phyloP scores from a whole-genome alignment of 2,797 vertebrate genomes.

The Cetoscarus ocellatus region DNA sequence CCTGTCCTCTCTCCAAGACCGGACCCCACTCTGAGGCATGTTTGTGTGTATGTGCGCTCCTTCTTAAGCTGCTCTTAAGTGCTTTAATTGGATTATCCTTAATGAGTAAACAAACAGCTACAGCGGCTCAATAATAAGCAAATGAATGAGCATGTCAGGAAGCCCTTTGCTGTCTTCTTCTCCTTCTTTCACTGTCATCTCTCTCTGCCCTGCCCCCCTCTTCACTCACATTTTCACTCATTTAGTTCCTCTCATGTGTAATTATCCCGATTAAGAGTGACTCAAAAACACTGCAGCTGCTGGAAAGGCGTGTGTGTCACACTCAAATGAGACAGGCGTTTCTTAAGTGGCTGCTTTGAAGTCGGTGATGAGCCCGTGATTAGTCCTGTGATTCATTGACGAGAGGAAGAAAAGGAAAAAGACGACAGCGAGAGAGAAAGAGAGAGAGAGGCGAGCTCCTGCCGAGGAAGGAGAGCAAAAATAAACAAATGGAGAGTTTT shows the following conservation, averaged over 20 bases:
- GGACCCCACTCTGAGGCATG: conserved; percentile 43
- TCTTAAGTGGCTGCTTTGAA: conserved; percentile 77
- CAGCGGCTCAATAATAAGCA: conserved; percentile 75
- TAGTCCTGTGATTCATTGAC: conserved; percentile 70
- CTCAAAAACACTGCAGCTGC: conserved; percentile 61
- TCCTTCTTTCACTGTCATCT: neutral
- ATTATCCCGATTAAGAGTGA: conserved; percentile 73
- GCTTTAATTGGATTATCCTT: conserved; percentile 84
- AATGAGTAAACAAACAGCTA: conserved; percentile 83
- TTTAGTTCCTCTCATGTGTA: conserved; percentile 71
- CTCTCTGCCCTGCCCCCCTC: conserved; percentile 32
- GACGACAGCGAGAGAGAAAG: conserved; percentile 16
- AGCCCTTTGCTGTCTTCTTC: conserved; percentile 33
- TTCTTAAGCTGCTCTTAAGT: conserved; percentile 76
- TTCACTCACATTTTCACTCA: conserved; percentile 52
- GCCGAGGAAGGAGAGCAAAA: conserved; percentile 48
- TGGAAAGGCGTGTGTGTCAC: conserved; percentile 49
- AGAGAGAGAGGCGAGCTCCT: conserved; percentile 13
- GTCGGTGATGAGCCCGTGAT: conserved; percentile 63
- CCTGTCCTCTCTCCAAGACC: conserved; percentile 77
- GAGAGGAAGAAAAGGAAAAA: conserved; percentile 43
- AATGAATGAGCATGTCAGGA: conserved; percentile 68
- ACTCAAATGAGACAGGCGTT: conserved; percentile 54
- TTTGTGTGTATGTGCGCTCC: conserved; percentile 31
- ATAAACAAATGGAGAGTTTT: conserved; percentile 75